Evolutionary conservation across 2,113 vertebrate genomes (phyloP), one percentile per base, ranked within the genome.

Genomic region (Saguinus imperator): DNA sequence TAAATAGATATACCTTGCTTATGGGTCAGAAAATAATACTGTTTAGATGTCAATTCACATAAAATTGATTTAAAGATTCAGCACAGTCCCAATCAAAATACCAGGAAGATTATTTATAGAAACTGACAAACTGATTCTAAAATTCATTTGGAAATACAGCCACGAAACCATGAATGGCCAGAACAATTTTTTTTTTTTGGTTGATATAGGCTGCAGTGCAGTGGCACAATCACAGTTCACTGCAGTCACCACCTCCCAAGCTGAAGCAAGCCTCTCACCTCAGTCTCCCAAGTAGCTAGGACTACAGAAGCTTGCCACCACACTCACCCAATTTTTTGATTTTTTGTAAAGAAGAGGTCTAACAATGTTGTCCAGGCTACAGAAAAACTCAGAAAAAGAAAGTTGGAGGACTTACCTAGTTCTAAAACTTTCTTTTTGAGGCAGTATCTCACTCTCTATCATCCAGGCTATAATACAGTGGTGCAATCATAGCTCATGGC

Each of bases 81-180:
- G 48, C 11, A 82, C 4, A 76, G 87, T 57, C 20, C 66, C n/a
- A 87, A 48, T 87, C 72, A 96, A 91, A 79, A 50, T 64, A 37
- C 52, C 52, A 64, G 20, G 43, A 85, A 75, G 68, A 32, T 75
- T 75, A 94, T 68, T 37, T 75, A 14, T 35, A 81, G 91, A 89
- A 52, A 58, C 9, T 89, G 1, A 90, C 21, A 55, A 81, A 76
- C 0, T 40, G 55, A 81, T 52, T 86, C 75, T 25, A 84, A 79
- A 92, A 83, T 89, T 77, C 76, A 91, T 79, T 82, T 77, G 76
- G 50, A 95, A 88, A 87, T 27, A 40, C 61, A 64, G 61, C 61
- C 17, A 20, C 83, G 89, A 4, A 61, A 72, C n/a, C 52, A 81
- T 75, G 55, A 81, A 87, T 5, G 13, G 37, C 82, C 35, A 68